These are phyloP conservation scores for Phylloscopus trochiloides DNA, from an alignment of 2,113 vertebrate genomes.

Conservation along the genomic window DNA sequence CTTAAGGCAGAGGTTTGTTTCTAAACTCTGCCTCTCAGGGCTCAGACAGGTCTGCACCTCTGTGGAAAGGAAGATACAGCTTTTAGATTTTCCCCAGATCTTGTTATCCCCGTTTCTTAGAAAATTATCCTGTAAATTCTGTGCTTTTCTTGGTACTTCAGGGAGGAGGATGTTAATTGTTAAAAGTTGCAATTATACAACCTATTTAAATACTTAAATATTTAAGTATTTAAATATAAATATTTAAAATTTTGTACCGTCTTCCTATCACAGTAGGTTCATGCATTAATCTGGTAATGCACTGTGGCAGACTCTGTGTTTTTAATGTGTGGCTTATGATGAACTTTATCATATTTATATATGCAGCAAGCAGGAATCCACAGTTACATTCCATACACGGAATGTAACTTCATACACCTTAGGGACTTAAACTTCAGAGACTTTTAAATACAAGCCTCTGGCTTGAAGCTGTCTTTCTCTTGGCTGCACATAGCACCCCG, in stretches of 20 bases:
- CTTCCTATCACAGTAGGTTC: background rate
- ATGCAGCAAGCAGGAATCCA: background rate
- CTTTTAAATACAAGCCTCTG: slow-evolving; percentile 42
- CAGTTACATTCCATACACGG: slow-evolving; percentile 20
- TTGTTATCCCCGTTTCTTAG: background rate
- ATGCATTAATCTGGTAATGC: background rate
- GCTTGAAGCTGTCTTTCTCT: slow-evolving; percentile 48
- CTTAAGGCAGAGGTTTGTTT: background rate
- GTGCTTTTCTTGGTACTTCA: background rate
- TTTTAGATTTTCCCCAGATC: background rate
- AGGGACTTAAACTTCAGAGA: slow-evolving; percentile 40
- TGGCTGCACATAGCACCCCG: slow-evolving; percentile 54
- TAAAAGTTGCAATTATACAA: background rate
- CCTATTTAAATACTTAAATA: background rate
- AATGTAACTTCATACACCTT: slow-evolving; percentile 48
- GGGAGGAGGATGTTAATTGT: background rate
- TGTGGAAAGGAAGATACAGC: background rate
- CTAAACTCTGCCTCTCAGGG: background rate
- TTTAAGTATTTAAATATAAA: background rate
- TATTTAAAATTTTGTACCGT: background rate
- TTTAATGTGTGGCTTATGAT: background rate
- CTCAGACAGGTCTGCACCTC: background rate
- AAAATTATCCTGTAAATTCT: background rate
- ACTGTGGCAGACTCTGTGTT: background rate
- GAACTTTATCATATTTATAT: slow-evolving; percentile 1